phyloP scores from a whole-genome alignment of 64 coral and sea anemone species.

The Montipora sp. region DNA sequence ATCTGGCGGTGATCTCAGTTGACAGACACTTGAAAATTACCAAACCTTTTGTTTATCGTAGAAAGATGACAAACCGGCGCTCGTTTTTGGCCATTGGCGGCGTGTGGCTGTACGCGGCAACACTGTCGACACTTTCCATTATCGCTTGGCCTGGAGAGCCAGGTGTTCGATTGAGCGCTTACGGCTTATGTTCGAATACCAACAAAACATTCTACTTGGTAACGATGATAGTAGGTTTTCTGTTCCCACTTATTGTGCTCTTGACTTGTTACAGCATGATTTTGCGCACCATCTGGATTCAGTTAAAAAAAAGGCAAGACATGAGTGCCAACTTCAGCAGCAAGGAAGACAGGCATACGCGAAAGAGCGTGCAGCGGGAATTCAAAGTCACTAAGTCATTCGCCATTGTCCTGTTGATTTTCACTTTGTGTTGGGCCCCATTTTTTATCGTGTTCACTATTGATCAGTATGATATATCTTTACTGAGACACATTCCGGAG shows the following conservation, averaged over 20 bases:
- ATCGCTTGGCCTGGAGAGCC: constrained; percentile 56
- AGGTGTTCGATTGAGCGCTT: background rate
- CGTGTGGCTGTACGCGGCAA: constrained; percentile 72
- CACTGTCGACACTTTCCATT: constrained; percentile 64
- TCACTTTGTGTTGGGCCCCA: constrained; percentile 83
- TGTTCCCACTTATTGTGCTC: constrained; percentile 61
- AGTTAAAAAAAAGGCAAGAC: constrained; percentile 86
- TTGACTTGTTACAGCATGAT: constrained; percentile 69
- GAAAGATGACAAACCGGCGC: constrained; percentile 67
- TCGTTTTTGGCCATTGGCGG: constrained; percentile 65
- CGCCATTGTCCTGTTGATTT: constrained; percentile 74
- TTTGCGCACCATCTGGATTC: constrained; percentile 60
- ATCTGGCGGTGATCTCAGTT: constrained; percentile 80
- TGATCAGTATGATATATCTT: constrained; percentile 16
- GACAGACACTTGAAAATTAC: constrained; percentile 93
- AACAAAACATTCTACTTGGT: constrained; percentile 80
- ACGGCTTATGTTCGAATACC: constrained; percentile 32
- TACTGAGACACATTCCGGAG: background rate
- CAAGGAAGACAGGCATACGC: constrained; percentile 77
- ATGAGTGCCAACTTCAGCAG: constrained; percentile 25
- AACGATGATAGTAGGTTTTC: constrained; percentile 74
- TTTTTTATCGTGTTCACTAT: constrained; percentile 85
- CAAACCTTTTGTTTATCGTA: constrained; percentile 85
- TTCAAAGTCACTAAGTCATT: constrained; percentile 92
- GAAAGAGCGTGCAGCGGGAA: constrained; percentile 53